Evolutionary conservation across 2,888 invertebrate species (phyloP).

Genomic region (Pseudoips prasinana): DNA sequence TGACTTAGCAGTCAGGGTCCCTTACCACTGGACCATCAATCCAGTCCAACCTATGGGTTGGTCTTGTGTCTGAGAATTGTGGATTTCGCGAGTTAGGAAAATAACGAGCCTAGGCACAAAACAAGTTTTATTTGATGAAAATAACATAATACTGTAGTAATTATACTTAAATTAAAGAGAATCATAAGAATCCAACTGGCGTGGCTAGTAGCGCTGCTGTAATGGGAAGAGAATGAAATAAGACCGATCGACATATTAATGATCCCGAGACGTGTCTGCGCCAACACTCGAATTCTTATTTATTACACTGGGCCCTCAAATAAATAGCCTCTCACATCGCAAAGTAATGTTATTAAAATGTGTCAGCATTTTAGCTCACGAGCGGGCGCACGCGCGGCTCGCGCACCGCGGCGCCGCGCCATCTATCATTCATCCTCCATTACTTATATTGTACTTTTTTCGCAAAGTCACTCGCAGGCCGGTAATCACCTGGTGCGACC

Average conservation of each 20-base stretch:
- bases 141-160: no score
- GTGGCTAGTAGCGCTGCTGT: conserved; percentile 25
- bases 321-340: conserved; percentile 76
- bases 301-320: conserved; percentile 72
- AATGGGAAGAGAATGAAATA: conserved; percentile 68
- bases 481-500: conserved; percentile 81
- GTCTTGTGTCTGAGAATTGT: no score
- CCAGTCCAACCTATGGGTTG: no score
- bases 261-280: conserved; percentile 65
- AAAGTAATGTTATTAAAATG: conserved; percentile 81
- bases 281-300: conserved; percentile 74
- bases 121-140: no score
- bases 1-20: no score
- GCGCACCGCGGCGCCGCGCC: conserved; percentile 55
- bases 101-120: no score
- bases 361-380: conserved; percentile 74
- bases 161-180: conserved; percentile 33
- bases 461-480: conserved; percentile 79
- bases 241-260: conserved; percentile 66
- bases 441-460: conserved; percentile 82
- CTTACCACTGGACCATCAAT: no score
- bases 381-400: conserved; percentile 45
- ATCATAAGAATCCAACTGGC: conserved; percentile 23
- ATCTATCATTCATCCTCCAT: conserved; percentile 82
- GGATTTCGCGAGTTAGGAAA: no score